Conservation (phyloP, 2,113 vertebrate genomes). For the Maccullochella peelii region DNA sequence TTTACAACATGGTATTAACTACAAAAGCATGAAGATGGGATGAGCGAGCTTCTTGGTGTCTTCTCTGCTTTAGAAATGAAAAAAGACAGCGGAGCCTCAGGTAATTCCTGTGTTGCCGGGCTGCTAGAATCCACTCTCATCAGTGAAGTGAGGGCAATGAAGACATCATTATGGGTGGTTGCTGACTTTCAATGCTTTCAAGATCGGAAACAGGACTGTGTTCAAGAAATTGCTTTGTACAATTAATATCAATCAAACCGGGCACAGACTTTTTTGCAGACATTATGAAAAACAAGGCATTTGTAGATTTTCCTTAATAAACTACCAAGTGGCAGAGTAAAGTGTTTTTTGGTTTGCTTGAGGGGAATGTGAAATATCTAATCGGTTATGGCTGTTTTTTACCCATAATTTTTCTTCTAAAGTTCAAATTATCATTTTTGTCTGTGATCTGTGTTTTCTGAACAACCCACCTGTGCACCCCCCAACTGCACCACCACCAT, state of each 20-base stretch:
- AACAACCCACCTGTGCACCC: neutral
- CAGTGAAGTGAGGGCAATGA: constrained; percentile 40
- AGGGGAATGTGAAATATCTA: constrained; percentile 13
- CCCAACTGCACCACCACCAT: neutral
- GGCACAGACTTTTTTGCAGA: constrained; percentile 4
- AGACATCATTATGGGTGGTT: constrained; percentile 49
- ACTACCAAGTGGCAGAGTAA: neutral
- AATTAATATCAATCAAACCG: constrained; percentile 46
- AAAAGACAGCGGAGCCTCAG: constrained; percentile 4
- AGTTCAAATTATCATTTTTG: neutral
- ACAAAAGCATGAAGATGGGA: neutral
- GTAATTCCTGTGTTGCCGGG: constrained; percentile 6
- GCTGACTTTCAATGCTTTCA: constrained; percentile 50
- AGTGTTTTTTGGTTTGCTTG: constrained; percentile 5
- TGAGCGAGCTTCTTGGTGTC: neutral
- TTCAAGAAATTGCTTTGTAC: constrained; percentile 41
- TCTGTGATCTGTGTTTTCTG: constrained; percentile 1
- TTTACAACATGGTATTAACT: neutral
- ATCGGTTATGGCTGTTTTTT: neutral
- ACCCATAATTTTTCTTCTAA: neutral
- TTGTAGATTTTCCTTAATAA: neutral
- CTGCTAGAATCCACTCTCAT: constrained; percentile 21
- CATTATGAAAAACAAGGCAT: constrained; percentile 13
- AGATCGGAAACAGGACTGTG: constrained; percentile 27
- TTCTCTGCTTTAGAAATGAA: constrained; percentile 10